Conservation (phyloP, 2,113 vertebrate species). For the Engystomops pustulosus region DNA sequence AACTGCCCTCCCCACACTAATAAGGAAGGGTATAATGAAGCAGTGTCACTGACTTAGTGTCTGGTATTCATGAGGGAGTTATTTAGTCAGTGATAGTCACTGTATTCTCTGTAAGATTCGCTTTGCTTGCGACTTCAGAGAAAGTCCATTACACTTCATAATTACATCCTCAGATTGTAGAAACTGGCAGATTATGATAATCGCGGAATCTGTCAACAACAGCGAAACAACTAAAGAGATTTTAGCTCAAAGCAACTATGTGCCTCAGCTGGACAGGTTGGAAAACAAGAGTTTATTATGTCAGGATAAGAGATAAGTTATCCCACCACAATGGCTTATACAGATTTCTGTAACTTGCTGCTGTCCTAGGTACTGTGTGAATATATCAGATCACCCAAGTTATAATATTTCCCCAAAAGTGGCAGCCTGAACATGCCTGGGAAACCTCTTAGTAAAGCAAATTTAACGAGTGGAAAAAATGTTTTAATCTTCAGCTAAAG, state of each 20-base stretch:
- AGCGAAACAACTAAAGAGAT: neutral
- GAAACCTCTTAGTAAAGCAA: no score
- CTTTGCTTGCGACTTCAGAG: neutral
- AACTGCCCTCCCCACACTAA: conserved; percentile 18
- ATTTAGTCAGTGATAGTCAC: neutral
- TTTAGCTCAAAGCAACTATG: no score
- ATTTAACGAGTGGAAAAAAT: no score
- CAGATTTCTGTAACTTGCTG: no score
- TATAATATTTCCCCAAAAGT: no score
- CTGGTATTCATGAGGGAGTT: neutral
- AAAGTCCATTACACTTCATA: neutral
- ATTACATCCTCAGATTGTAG: neutral
- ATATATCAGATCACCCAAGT: no score
- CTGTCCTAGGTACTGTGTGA: no score
- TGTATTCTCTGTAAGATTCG: neutral
- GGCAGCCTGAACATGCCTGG: no score
- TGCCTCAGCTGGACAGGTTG: neutral
- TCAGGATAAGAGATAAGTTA: neutral
- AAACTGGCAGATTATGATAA: neutral
- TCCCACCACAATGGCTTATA: no score
- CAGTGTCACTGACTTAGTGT: neutral
- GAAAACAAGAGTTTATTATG: neutral
- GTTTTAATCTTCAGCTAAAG: no score
- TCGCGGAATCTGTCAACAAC: neutral
- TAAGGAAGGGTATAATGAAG: neutral